Evolutionary conservation across 1,140 invertebrate genomes (phyloP), one percentile per base, ranked within the genome.

Genomic region (Drosophila triauraria): DNA sequence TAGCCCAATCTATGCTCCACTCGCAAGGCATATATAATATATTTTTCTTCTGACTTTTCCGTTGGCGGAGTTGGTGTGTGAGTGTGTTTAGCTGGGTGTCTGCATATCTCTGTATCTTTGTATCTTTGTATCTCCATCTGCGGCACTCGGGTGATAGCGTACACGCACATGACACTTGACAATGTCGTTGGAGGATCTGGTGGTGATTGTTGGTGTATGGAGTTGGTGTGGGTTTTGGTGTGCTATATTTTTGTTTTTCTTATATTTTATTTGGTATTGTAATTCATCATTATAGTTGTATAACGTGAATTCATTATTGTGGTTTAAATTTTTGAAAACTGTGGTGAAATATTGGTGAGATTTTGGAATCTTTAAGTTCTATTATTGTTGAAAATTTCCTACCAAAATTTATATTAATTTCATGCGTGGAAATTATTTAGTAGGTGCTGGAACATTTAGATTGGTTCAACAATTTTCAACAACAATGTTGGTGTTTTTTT

Each of bases 81-180:
- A 23, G 20, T 23, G 53, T 48, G n/a, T 43, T 4, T 78, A 79
- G 78, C 42, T 80, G 65, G 58, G 57, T 44, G 62, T 62, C 65
- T 65, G 35, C 60, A 23, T 63, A 67, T 67, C 63, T 70, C 20
- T 51, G 70, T 63, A 50, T 74, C 51, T 57, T 23, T 44, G 40
- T 62, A 54, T 65, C 62, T 71, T 57, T 56, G 74, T 61, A 78
- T 78, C 75, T 70, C 64, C 76, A 80, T 84, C 71, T 54, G 77
- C 61, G 65, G 65, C 75, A 51, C 75, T 62, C 42, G 62, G 58
- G 70, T 80, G 83, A 86, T 86, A 86, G 76, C 64, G 76, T 44
- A 62, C 83, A 86, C 83, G 83, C 84, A 82, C 71, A 57, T 25
- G 69, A 69, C 82, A 77, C 82, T 85, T 85, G 82, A 79, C 79